Percentiles rank a stretch among this genome's conserved stretches.
Conservation (phyloP, 2,113 vertebrate species). For the Nanorana parkeri region DNA sequence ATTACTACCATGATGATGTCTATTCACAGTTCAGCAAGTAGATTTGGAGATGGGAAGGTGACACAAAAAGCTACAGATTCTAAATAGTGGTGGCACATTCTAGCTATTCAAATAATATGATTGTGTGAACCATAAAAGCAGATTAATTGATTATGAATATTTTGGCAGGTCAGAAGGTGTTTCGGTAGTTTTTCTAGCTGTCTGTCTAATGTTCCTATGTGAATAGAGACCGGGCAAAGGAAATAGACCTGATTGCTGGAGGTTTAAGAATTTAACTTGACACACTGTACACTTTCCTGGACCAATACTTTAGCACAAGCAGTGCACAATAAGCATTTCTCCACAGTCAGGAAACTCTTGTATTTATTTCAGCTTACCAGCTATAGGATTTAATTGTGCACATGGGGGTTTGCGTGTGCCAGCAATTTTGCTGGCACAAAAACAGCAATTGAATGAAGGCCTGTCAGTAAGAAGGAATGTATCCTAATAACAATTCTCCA, state of each 20-base stretch:
- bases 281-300: neutral
- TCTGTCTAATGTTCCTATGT: too few species aligned
- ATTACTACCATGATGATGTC: too few species aligned
- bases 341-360: slow-evolving; percentile 22
- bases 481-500: slow-evolving; percentile 58
- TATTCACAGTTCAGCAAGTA: too few species aligned
- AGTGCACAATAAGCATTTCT: slow-evolving; percentile 14
- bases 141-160: too few species aligned
- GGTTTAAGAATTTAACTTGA: neutral
- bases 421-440: slow-evolving; percentile 50
- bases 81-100: too few species aligned
- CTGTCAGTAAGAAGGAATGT: slow-evolving; percentile 32
- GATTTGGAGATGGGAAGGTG: too few species aligned
- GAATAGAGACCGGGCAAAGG: neutral
- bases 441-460: slow-evolving; percentile 57
- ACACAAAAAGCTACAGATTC: too few species aligned
- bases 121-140: too few species aligned
- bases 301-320: neutral
- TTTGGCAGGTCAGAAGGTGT: too few species aligned
- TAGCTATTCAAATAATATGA: too few species aligned
- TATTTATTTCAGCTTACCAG: slow-evolving; percentile 49
- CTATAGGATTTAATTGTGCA: slow-evolving; percentile 54
- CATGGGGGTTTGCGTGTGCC: slow-evolving; percentile 49
- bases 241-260: neutral
- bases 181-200: too few species aligned